Evolutionary conservation across 2,113 vertebrate genomes (phyloP), one percentile per base, ranked within the genome.

Genomic region (Turdus rufiventris): DNA sequence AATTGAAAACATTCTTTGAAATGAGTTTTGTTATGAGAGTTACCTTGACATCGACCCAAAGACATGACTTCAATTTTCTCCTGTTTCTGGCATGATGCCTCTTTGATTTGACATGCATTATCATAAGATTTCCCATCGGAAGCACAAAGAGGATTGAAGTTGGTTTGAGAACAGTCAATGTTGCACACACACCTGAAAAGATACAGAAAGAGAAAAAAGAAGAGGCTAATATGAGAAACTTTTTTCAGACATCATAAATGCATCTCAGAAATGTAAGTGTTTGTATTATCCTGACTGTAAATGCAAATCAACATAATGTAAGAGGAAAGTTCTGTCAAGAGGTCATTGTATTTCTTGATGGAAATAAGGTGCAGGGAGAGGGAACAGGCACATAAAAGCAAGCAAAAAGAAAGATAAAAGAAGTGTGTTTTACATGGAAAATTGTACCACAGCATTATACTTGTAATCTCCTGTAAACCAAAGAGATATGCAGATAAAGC

Each of bases 101-200:
- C 99, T 98, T 99, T 99, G 98, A 99, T 99, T 98, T 99, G 99
- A 98, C 99, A 99, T 88, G 99, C 99, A 98, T 99, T 99, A 98
- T 99, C 99, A 91, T 99, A 99, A 94, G 99, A 99, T 95, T 98
- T 99, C 92, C 99, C 99, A 78, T 99, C 99, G 24, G 99, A 99
- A 97, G 99, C 99, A 92, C 99, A 99, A 96, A 99, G 99, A 73
- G 99, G 99, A 98, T 99, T 99, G 98, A 99, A 99, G 98, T 99
- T 99, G 97, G 99, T 99, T 97, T 99, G 99, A 89, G 99, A 99
- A 93, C 99, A 99, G 98, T 99, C 99, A 70, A 99, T 99, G 98
- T 99, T 99, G 97, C 99, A 99, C 85, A 99, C 99, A 48, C 99
- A 99, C 99, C 99, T 99, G 97, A 51, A 89, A 96, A 78, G 63